A percentile compares a stretch with the other conserved stretches of the same genome.
These are phyloP conservation scores for Turdus rufiventris DNA, from an alignment of 2,113 vertebrate species.

Conservation along the genomic window DNA sequence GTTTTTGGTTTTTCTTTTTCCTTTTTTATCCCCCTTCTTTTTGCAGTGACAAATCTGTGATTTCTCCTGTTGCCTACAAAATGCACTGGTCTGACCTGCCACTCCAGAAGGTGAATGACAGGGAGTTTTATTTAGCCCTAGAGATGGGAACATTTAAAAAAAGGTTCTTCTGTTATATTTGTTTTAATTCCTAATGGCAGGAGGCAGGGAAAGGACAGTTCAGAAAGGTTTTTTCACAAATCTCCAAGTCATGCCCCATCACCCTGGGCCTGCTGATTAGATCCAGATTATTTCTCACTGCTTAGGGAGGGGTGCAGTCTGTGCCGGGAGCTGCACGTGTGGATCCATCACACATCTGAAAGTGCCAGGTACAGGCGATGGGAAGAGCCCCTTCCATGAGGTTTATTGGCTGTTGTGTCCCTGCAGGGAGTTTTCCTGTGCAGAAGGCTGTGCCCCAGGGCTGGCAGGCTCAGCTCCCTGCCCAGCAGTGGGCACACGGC, in stretches of 20 bases:
- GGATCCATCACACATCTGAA: neutral
- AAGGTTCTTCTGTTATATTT: conserved; percentile 24
- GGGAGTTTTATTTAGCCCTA: conserved; percentile 70
- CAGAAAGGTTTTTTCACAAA: conserved; percentile 56
- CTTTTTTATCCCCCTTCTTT: neutral
- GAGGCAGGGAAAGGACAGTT: conserved; percentile 63
- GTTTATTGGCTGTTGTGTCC: neutral
- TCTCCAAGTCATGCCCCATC: conserved; percentile 50
- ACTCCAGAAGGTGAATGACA: conserved; percentile 69
- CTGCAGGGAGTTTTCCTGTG: neutral
- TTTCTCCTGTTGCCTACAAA: conserved; percentile 1
- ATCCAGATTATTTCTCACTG: conserved; percentile 15
- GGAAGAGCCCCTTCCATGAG: neutral
- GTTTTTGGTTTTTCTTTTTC: neutral
- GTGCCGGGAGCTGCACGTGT: neutral
- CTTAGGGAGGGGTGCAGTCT: neutral
- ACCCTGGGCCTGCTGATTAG: conserved; percentile 37
- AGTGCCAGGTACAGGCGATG: neutral
- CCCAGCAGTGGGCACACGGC: neutral
- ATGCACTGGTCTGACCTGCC: neutral
- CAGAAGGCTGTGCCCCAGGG: neutral
- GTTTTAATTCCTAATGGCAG: conserved; percentile 63
- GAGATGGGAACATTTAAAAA: conserved; percentile 25
- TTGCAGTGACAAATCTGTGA: neutral
- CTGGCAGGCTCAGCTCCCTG: accelerated